Evolutionary conservation across 2,888 invertebrate species (phyloP), one percentile per base, ranked within the genome.

Genomic region (Galerucella calmariensis): DNA sequence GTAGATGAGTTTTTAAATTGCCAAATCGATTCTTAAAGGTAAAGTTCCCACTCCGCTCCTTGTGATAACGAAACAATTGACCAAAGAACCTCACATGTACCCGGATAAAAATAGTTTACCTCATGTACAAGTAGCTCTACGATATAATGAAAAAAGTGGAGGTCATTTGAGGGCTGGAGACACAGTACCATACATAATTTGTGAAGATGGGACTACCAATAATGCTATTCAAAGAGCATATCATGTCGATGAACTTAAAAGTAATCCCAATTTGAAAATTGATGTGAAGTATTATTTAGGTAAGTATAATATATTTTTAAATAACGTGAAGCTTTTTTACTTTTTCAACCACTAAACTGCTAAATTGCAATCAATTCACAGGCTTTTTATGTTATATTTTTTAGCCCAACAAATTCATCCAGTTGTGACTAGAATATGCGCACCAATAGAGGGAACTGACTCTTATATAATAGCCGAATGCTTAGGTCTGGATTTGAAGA

Each of bases 391-490:
- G 35, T 35, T 35, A 35, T 35, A 35, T 35, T 99, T 99, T 88
- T 89, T 99, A 79, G 91, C 95, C 0, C 95, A 97, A 84, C 99
- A 99, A 89, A 91, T 99, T 61, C 97, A 98, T 87, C 99, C 99
- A 0, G 98, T 99, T 0, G 94, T 99, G 76, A 93, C 96, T 44
- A 92, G 99, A 79, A 93, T 99, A 84, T 97, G 97, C 85, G 97
- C 97, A 79, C 98, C 98, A 0, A 95, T 99, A 62, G 97, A 97
- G 79, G 97, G 97, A 12, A 95, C 96, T 78, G 98, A 98, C 88
- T 92, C 95, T 2, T 94, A 94, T 68, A 91, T 95, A 77, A 93
- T 99, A 76, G 99, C 99, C 0, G 93, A 95, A 83, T 94, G 94
- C 85, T 90, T 99, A 73, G 98, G 98, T 81, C 86, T 92, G 72